Evolutionary conservation across 2,797 vertebrate species (phyloP).

Genomic region (Intellagama lesueurii): DNA sequence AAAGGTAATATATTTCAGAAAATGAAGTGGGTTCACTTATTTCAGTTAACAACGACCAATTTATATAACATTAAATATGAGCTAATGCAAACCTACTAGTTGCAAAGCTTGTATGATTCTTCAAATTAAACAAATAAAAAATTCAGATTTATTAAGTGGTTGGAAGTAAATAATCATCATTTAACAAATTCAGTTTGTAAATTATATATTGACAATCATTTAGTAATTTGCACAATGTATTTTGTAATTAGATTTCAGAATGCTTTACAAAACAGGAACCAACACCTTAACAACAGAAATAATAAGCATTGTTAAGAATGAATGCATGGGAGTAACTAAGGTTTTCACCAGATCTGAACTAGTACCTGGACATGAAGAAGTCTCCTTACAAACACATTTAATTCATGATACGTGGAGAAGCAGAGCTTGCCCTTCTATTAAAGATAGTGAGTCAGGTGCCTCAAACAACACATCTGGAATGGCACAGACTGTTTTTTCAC

Average conservation of each 20-base stretch:
- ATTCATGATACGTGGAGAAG: too few species aligned
- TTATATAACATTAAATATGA: not conserved
- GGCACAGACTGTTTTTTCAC: too few species aligned
- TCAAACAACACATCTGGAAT: too few species aligned
- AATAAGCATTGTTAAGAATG: not conserved
- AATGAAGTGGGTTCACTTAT: not conserved
- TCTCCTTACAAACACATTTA: too few species aligned
- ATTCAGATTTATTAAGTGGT: not conserved
- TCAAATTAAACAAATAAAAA: slow-evolving; percentile 9
- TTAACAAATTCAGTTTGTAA: slow-evolving; percentile 12
- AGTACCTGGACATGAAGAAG: not conserved
- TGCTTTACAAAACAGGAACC: not conserved
- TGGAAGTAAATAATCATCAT: slow-evolving; percentile 17
- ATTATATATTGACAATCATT: not conserved
- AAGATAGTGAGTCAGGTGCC: too few species aligned
- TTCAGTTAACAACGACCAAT: not conserved
- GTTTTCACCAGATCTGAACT: not conserved
- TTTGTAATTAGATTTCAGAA: slow-evolving; percentile 17
- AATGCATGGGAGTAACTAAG: not conserved
- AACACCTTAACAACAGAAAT: not conserved
- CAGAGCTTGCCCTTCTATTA: too few species aligned
- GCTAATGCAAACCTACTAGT: not conserved
- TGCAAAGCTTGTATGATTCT: not conserved
- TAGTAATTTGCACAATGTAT: slow-evolving; percentile 9
- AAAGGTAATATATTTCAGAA: not conserved